phyloP scores from a whole-genome alignment of 2,113 vertebrate species.

The Epinephelus fuscoguttatus region DNA sequence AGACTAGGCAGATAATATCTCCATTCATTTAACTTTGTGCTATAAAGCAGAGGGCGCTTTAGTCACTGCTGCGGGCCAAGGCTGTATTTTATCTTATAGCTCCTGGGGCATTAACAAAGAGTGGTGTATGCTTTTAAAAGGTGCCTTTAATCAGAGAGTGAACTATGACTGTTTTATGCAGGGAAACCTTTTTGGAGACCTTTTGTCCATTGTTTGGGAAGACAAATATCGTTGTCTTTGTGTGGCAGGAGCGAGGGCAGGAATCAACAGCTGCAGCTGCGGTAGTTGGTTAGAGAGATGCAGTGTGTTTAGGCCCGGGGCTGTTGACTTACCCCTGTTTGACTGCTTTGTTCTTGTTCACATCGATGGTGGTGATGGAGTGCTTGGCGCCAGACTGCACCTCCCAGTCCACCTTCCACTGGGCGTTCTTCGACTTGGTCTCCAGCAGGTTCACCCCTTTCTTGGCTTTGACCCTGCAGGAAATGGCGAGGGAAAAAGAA shows the following conservation, averaged over 20 bases:
- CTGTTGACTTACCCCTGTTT: conserved; percentile 85
- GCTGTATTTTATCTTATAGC: conserved; percentile 23
- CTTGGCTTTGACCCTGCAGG: conserved; percentile 96
- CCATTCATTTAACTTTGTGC: conserved; percentile 42
- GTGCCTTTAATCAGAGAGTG: conserved; percentile 38
- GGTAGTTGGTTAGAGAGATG: conserved; percentile 4
- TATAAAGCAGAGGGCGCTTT: conserved; percentile 19
- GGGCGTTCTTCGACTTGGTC: conserved; percentile 90
- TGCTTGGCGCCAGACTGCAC: conserved; percentile 95
- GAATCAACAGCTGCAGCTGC: conserved; percentile 18
- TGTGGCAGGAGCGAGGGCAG: conserved; percentile 8
- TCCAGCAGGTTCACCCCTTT: conserved; percentile 96
- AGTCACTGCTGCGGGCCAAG: conserved; percentile 15
- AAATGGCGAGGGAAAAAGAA: conserved; percentile 36
- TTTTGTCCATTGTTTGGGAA: conserved; percentile 13
- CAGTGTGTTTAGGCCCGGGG: conserved; percentile 41
- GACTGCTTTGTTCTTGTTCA: conserved; percentile 85
- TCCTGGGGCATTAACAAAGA: conserved; percentile 7
- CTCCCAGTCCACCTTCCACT: conserved; percentile 95
- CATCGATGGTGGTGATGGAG: conserved; percentile 94
- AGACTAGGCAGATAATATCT: conserved; percentile 45
- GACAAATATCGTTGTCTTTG: conserved; percentile 23
- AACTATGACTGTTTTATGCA: conserved; percentile 9
- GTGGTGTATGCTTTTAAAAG: conserved; percentile 16
- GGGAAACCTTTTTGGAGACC: conserved; percentile 20